phyloP scores from a whole-genome alignment of 1,140 invertebrate species.

The Holcopasites calliopsidis region DNA sequence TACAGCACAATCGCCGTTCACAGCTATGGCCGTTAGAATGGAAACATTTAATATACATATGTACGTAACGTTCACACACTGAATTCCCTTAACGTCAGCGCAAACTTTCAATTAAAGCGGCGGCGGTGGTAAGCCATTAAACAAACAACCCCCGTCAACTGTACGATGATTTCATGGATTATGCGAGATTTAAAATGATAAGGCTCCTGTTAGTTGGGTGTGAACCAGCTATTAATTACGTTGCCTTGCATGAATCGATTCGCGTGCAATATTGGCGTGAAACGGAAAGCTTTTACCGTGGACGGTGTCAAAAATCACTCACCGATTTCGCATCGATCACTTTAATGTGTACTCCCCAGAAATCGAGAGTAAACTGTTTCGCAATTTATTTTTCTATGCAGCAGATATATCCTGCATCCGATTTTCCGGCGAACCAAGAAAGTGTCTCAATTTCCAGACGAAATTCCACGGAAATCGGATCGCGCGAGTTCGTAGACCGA shows the following conservation, averaged over 20 bases:
- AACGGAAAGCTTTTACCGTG: constrained; percentile 42
- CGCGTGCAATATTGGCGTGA: constrained; percentile 5
- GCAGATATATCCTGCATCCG: constrained; percentile 36
- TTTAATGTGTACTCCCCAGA: constrained; percentile 42
- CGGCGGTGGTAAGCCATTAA: constrained; percentile 39
- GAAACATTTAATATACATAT: neutral
- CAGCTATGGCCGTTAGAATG: neutral
- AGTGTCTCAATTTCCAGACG: constrained; percentile 35
- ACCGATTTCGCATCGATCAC: constrained; percentile 47
- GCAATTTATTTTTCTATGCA: constrained; percentile 42
- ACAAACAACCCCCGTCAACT: constrained; percentile 24
- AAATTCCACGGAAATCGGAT: constrained; percentile 27
- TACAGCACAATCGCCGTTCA: neutral
- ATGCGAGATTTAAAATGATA: constrained; percentile 12
- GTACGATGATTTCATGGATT: constrained; percentile 43
- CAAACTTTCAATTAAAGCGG: neutral
- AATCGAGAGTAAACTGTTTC: constrained; percentile 41
- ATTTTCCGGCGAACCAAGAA: constrained; percentile 13
- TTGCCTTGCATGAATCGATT: neutral
- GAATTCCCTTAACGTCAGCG: neutral
- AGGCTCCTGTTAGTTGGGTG: constrained; percentile 12
- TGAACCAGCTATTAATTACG: constrained; percentile 41
- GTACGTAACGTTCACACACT: neutral
- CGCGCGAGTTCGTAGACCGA: neutral
- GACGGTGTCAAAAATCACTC: constrained; percentile 36